Evolutionary conservation across 2,888 invertebrate species (phyloP).

Genomic region (Choristoneura rosaceana): DNA sequence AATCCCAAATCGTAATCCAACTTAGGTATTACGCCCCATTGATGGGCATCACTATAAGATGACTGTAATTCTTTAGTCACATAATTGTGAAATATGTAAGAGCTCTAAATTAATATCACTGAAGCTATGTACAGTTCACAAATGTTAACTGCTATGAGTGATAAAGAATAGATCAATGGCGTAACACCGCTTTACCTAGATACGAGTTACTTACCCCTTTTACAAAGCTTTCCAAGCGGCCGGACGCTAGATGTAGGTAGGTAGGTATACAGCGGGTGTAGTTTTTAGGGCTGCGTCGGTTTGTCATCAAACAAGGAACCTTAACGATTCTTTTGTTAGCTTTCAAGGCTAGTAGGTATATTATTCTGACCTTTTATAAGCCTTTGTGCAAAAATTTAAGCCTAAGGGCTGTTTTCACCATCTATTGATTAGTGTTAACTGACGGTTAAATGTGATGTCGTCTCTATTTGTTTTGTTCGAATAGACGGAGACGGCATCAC

Average conservation of each 20-base stretch:
- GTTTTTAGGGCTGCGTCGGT: not conserved
- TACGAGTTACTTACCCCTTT: not conserved
- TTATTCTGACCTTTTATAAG: not conserved
- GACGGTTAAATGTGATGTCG: no score
- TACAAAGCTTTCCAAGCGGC: not conserved
- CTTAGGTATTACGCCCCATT: no score
- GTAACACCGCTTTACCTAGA: not conserved
- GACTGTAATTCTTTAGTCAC: no score
- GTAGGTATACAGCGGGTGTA: not conserved
- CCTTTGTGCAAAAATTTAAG: not conserved
- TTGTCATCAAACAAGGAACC: constrained; percentile 10
- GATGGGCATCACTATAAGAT: not conserved
- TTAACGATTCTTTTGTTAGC: constrained; percentile 4
- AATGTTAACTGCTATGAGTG: no score
- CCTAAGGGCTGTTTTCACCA: no score
- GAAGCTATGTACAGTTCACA: not conserved
- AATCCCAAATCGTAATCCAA: no score
- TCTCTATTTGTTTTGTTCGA: no score
- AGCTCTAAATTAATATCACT: not conserved
- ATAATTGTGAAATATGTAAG: no score
- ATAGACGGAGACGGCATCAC: no score
- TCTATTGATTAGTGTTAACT: no score
- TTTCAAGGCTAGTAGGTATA: not conserved
- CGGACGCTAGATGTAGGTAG: not conserved
- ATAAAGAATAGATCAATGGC: not conserved